phyloP scores from a whole-genome alignment of 2,113 vertebrate genomes.

The Gobiocypris rarus region DNA sequence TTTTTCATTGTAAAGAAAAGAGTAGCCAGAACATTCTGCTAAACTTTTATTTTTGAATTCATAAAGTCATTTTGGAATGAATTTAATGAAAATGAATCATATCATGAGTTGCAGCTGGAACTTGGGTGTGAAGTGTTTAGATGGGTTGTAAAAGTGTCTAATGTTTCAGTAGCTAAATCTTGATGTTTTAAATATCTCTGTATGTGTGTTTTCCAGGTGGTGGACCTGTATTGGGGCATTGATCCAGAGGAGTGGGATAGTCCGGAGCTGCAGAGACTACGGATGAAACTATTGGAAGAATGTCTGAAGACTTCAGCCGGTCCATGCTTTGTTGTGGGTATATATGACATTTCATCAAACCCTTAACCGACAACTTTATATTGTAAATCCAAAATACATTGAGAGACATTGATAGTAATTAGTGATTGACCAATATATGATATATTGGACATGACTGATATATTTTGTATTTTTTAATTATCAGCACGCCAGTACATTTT shows the following conservation, averaged over 20 bases:
- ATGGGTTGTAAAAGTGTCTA: not conserved
- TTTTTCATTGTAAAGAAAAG: not conserved
- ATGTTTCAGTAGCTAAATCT: not conserved
- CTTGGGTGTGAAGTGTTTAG: not conserved
- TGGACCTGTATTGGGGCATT: constrained; percentile 97
- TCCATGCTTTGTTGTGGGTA: constrained; percentile 99
- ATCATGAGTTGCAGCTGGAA: not conserved
- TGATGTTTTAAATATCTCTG: constrained; percentile 32
- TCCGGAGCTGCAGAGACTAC: constrained; percentile 89
- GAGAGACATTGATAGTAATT: not conserved
- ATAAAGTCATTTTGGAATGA: not conserved
- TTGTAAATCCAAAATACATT: not conserved
- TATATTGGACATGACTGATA: too few relatives aligned
- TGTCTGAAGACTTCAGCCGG: constrained; percentile 96
- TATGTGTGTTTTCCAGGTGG: constrained; percentile 80
- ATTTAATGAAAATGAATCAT: not conserved
- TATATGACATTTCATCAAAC: constrained; percentile 58
- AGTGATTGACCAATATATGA: too few relatives aligned
- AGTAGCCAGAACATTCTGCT: not conserved
- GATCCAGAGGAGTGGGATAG: constrained; percentile 93
- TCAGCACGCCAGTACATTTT: too few relatives aligned
- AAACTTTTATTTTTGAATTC: not conserved
- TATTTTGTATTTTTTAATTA: too few relatives aligned
- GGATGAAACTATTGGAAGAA: constrained; percentile 96
- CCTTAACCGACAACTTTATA: not conserved